Percentiles rank a stretch among this genome's conserved stretches.
Conservation (phyloP, 2,797 vertebrate genomes). For the Tenualosa ilisha region DNA sequence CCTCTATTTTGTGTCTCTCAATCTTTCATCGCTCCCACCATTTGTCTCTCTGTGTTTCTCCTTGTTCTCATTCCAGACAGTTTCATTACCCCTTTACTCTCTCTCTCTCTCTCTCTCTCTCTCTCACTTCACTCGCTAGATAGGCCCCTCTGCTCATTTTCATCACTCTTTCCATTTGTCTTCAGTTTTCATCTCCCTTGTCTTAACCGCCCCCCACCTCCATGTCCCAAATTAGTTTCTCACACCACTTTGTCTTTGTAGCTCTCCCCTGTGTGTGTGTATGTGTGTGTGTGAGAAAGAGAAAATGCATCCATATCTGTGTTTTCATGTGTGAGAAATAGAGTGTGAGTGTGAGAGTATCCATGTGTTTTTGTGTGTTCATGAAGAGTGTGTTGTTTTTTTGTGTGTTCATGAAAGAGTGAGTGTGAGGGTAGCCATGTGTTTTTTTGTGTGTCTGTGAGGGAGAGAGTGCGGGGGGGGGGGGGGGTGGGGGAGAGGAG, state of each 20-base stretch:
- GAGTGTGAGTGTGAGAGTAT: too few relatives aligned
- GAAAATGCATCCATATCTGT: too few relatives aligned
- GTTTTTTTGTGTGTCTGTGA: too few relatives aligned
- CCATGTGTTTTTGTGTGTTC: too few relatives aligned
- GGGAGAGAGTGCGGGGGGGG: too few relatives aligned
- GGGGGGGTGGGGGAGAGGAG: too few relatives aligned
- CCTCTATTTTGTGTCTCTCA: neutral
- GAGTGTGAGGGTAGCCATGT: too few relatives aligned
- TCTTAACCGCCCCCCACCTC: neutral
- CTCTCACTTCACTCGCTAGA: neutral
- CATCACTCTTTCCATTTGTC: neutral
- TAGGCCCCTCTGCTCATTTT: neutral
- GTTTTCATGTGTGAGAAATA: too few relatives aligned
- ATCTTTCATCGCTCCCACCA: neutral
- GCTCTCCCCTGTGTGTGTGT: neutral
- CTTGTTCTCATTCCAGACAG: conserved; percentile 12
- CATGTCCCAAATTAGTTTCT: neutral
- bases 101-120: neutral
- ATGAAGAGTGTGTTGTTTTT: too few relatives aligned
- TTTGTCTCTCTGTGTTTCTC: neutral
- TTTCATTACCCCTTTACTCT: neutral
- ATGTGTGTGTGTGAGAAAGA: neutral
- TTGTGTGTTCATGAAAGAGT: too few relatives aligned
- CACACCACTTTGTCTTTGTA: neutral
- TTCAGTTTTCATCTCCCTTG: neutral